phyloP scores from a whole-genome alignment of 2,888 invertebrate genomes.

The Pristionchus mayeri region DNA sequence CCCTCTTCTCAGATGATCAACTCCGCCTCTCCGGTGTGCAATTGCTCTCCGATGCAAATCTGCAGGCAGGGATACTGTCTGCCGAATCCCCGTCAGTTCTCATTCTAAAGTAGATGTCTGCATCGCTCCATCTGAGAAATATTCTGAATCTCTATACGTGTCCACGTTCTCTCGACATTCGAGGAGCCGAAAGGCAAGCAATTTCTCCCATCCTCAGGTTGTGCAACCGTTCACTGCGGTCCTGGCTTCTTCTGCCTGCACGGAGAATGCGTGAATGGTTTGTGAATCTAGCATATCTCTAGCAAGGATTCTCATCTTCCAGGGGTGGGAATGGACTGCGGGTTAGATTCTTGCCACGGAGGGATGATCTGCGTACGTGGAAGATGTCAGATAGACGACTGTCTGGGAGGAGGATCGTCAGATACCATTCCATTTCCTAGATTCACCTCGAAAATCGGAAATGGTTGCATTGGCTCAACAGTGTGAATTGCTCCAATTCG shows the following conservation, averaged over 20 bases:
- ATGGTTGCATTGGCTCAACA: no score
- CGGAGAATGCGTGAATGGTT: constrained; percentile 19
- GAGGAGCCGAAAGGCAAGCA: neutral
- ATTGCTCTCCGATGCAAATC: constrained; percentile 41
- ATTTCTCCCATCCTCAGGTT: neutral
- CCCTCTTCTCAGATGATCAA: neutral
- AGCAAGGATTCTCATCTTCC: neutral
- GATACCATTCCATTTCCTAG: no score
- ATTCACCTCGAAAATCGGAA: no score
- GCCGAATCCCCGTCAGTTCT: constrained; percentile 11
- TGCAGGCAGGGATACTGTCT: constrained; percentile 35
- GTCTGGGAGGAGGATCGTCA: no score
- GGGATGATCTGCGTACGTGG: constrained; percentile 24
- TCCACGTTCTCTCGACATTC: neutral
- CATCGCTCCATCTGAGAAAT: no score
- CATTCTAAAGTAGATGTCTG: no score
- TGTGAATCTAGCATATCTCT: neutral
- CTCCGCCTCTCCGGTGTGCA: constrained; percentile 1
- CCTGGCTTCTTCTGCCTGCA: constrained; percentile 46
- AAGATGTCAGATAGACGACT: constrained; percentile 30
- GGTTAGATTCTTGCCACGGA: constrained; percentile 20
- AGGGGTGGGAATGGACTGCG: constrained; percentile 40
- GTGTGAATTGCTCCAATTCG: no score
- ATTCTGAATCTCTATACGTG: no score
- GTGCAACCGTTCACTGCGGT: constrained; percentile 25